A percentile compares a stretch with the other conserved stretches of the same genome.
Conservation (phyloP, 2,797 vertebrate genomes). For the Chaetophractus vellerosus region DNA sequence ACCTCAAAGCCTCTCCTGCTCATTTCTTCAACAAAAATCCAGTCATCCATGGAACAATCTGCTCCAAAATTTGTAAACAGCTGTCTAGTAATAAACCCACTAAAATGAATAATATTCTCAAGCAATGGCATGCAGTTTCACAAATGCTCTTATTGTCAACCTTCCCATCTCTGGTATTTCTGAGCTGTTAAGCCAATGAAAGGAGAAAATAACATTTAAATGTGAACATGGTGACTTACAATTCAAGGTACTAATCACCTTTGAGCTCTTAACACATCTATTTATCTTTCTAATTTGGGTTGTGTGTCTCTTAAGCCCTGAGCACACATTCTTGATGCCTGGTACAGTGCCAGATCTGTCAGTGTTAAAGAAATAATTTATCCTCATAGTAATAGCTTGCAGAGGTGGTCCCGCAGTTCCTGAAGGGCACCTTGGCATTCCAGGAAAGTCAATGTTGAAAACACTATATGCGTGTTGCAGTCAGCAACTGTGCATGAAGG, state of each 20-base stretch:
- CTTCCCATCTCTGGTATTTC: slow-evolving; percentile 44
- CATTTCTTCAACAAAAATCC: slow-evolving; percentile 76
- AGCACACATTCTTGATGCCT: slow-evolving; percentile 65
- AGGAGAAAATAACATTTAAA: slow-evolving; percentile 41
- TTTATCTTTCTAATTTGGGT: slow-evolving; percentile 74
- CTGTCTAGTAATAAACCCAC: slow-evolving; percentile 81
- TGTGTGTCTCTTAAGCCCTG: slow-evolving; percentile 58
- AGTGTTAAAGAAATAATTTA: slow-evolving; percentile 76
- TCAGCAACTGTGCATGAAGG: neutral
- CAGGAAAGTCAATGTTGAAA: slow-evolving; percentile 11
- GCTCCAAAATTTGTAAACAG: slow-evolving; percentile 84
- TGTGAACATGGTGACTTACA: slow-evolving; percentile 59
- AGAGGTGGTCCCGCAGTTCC: neutral
- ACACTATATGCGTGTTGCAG: neutral
- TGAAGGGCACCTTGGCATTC: slow-evolving; percentile 70
- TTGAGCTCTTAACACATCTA: slow-evolving; percentile 65
- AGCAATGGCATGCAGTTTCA: slow-evolving; percentile 49
- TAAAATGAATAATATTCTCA: slow-evolving; percentile 77
- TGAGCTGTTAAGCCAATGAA: slow-evolving; percentile 33
- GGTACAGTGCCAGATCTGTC: slow-evolving; percentile 57
- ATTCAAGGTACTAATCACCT: slow-evolving; percentile 63
- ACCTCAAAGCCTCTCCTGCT: slow-evolving; percentile 64
- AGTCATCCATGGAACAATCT: slow-evolving; percentile 79
- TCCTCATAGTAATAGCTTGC: slow-evolving; percentile 69
- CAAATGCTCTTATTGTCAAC: slow-evolving; percentile 52